A percentile compares a stretch with the other conserved stretches of the same genome.
Evolutionary conservation across 2,797 vertebrate genomes (phyloP).

Genomic region (Heliangelus exortis): DNA sequence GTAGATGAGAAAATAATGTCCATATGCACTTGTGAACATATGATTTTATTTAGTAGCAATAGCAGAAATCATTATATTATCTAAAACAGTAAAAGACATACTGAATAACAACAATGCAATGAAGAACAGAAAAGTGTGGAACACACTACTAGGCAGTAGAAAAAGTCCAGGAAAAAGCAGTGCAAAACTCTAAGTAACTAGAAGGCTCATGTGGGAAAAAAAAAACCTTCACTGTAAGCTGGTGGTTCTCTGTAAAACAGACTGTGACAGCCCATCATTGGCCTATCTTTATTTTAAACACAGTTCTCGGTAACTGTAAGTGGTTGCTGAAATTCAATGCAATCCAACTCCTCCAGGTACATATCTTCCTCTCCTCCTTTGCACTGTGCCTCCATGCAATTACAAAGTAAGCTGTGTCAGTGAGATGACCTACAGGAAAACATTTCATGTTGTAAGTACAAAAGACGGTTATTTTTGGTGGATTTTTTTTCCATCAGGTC

Average conservation of each 20-base stretch:
- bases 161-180: neutral
- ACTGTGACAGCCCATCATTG: neutral
- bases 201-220: neutral
- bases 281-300: neutral
- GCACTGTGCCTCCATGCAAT: neutral
- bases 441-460: neutral
- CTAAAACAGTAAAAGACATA: neutral
- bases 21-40: neutral
- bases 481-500: neutral
- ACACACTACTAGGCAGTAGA: neutral
- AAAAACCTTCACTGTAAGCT: neutral
- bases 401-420: neutral
- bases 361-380: neutral
- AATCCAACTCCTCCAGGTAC: neutral
- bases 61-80: neutral
- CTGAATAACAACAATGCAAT: neutral
- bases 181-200: neutral
- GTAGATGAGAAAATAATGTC: conserved; percentile 31
- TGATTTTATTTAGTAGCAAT: conserved; percentile 1
- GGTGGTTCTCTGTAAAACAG: neutral
- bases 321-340: neutral
- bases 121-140: neutral
- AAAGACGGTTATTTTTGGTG: neutral
- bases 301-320: neutral
- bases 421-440: neutral